phyloP scores from a whole-genome alignment of 92 coral and sea anemone genomes.

The Metridium senile region DNA sequence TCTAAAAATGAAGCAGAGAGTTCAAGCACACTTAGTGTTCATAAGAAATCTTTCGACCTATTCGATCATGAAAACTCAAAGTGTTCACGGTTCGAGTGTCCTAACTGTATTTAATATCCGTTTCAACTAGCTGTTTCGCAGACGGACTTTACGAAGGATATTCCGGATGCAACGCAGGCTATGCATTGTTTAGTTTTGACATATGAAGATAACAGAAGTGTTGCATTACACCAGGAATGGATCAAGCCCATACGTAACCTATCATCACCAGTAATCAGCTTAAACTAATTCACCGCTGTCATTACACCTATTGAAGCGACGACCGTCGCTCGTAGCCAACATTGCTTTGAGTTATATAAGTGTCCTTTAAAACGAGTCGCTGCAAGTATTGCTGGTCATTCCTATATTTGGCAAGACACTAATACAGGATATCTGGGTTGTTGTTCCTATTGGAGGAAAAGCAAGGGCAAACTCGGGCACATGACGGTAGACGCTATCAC shows the following conservation, averaged over 20 bases:
- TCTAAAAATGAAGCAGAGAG: too few species aligned
- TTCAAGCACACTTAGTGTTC: too few species aligned
- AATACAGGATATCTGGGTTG: background rate
- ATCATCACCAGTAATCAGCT: background rate
- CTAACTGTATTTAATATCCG: too few species aligned
- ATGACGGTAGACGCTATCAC: background rate
- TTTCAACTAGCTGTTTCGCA: too few species aligned
- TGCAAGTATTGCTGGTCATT: background rate
- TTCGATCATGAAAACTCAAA: too few species aligned
- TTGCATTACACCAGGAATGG: background rate
- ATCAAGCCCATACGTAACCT: background rate
- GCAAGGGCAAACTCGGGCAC: background rate
- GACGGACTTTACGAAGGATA: too few species aligned
- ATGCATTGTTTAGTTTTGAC: background rate
- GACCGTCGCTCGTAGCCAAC: background rate
- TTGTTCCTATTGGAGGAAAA: background rate
- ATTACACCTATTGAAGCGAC: background rate
- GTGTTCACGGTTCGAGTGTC: too few species aligned
- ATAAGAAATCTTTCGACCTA: too few species aligned
- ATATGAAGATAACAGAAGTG: background rate
- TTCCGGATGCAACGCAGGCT: too few species aligned
- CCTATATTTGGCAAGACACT: background rate
- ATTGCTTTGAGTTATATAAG: background rate
- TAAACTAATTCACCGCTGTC: background rate
- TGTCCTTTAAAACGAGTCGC: background rate